phyloP scores from a whole-genome alignment of 2,113 vertebrate species.

The Oreamnos americanus region DNA sequence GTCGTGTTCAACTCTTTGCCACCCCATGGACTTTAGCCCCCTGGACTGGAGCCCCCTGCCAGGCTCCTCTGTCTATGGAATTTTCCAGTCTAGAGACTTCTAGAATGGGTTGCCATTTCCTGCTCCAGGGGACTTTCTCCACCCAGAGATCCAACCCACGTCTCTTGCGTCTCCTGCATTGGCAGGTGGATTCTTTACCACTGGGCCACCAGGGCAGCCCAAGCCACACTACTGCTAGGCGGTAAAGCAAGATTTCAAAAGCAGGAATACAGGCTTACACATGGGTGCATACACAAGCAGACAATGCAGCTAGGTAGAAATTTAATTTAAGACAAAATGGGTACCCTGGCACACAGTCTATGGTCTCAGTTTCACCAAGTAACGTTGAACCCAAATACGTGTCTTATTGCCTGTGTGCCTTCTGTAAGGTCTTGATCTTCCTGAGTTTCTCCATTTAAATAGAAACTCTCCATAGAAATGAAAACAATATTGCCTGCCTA shows the following conservation, averaged over 20 bases:
- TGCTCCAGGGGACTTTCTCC: not conserved
- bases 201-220: not conserved
- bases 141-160: not conserved
- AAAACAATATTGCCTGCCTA: not conserved
- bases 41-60: not conserved
- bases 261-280: not conserved
- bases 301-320: not conserved
- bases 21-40: not conserved
- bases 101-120: not conserved
- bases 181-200: not conserved
- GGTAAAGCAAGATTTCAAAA: not conserved
- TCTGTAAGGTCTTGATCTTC: not conserved
- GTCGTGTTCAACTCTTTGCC: not conserved
- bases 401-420: not conserved
- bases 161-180: not conserved
- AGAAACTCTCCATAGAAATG: not conserved
- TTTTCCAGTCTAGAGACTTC: not conserved
- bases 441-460: not conserved
- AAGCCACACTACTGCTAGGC: not conserved
- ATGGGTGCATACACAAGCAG: not conserved
- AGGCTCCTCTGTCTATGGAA: not conserved
- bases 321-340: not conserved
- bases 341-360: not conserved
- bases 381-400: not conserved
- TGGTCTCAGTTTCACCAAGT: not conserved